Conservation (phyloP, 2,797 vertebrate species). For the Cetoscarus ocellatus region DNA sequence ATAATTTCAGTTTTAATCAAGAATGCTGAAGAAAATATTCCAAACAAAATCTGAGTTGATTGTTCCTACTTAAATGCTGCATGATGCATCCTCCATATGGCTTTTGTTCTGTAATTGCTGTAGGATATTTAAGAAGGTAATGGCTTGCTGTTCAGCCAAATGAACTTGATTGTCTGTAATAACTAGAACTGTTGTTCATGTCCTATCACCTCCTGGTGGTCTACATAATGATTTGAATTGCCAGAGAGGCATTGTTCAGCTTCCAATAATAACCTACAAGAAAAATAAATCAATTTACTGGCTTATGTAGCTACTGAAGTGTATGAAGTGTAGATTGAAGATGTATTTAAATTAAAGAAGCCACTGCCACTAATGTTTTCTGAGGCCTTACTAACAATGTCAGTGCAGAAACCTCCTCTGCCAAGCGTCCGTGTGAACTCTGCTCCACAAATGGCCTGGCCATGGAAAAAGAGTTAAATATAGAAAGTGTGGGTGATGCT, state of each 20-base stretch:
- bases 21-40: conserved; percentile 3
- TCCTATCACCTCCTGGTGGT: conserved; percentile 30
- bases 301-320: conserved; percentile 21
- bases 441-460: conserved; percentile 78
- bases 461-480: conserved; percentile 87
- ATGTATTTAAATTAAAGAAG: conserved; percentile 55
- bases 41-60: neutral
- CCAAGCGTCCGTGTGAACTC: conserved; percentile 77
- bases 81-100: conserved; percentile 6
- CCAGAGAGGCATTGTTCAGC: conserved; percentile 6
- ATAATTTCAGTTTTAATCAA: conserved; percentile 9
- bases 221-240: conserved; percentile 23
- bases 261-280: neutral
- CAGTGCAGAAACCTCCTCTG: conserved; percentile 73
- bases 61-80: conserved; percentile 10
- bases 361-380: conserved; percentile 60
- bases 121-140: conserved; percentile 26
- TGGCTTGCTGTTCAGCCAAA: conserved; percentile 31
- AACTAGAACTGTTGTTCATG: conserved; percentile 11
- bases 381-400: conserved; percentile 64
- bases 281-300: neutral
- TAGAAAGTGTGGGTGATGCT: conserved; percentile 84
- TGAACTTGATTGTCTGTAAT: conserved; percentile 27
- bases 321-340: conserved; percentile 44
- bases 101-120: conserved; percentile 30